These are phyloP conservation scores for Crambe crambe DNA, from an alignment of 37 sponge, comb jelly and placozoan genomes.

Conservation along the genomic window DNA sequence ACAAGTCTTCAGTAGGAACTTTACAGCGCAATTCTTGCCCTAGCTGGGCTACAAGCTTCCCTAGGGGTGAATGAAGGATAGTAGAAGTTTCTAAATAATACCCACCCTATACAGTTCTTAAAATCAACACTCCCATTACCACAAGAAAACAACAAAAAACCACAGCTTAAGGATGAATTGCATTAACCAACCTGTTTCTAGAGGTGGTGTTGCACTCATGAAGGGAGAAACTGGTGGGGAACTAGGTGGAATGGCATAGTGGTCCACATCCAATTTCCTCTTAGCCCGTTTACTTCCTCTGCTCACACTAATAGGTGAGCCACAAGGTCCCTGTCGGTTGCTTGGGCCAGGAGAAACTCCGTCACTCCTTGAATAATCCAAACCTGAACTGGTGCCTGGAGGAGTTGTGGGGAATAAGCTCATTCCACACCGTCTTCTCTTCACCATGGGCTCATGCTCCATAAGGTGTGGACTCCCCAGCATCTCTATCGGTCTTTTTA, in stretches of 20 bases:
- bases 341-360: neutral
- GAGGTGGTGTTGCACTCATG: conserved; percentile 32
- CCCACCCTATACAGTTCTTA: neutral
- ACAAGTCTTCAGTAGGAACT: conserved; percentile 11
- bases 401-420: conserved; percentile 60
- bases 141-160: neutral
- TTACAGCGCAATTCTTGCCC: conserved; percentile 59
- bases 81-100: conserved; percentile 5
- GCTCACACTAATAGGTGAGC: neutral
- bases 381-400: neutral
- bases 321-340: neutral
- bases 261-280: conserved; percentile 64
- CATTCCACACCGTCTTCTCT: conserved; percentile 76
- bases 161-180: neutral
- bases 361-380: neutral
- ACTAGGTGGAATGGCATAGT: neutral
- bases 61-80: conserved; percentile 15
- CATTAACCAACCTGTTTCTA: neutral
- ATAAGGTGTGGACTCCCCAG: conserved; percentile 71
- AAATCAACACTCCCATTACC: neutral
- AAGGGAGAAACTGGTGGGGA: conserved; percentile 46
- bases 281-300: conserved; percentile 53
- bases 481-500: conserved; percentile 85
- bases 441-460: conserved; percentile 66
- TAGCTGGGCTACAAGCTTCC: conserved; percentile 56